Percentiles rank a stretch among this genome's conserved stretches.
phyloP scores from a whole-genome alignment of 2,113 vertebrate species.

The Amphiprion percula region DNA sequence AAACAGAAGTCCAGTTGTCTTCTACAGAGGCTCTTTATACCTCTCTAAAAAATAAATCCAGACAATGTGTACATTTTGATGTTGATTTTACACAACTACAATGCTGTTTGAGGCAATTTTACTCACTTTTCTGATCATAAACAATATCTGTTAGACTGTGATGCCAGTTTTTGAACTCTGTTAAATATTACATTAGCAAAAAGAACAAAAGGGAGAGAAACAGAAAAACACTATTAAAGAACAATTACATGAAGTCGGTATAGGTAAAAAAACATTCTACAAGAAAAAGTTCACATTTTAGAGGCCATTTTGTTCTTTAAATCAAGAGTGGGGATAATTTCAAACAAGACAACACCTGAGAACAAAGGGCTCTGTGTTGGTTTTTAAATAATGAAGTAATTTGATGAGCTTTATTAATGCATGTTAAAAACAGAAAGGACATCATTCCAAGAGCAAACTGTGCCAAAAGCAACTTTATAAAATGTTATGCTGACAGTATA shows the following conservation, averaged over 20 bases:
- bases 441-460: neutral
- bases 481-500: neutral
- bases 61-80: no score
- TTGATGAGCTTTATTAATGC: neutral
- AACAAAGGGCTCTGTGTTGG: no score
- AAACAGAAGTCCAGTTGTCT: no score
- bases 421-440: neutral
- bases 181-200: neutral
- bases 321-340: neutral
- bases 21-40: no score
- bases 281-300: neutral
- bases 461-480: neutral
- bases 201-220: neutral
- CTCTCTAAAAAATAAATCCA: no score
- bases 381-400: neutral
- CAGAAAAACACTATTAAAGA: neutral
- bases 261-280: no score
- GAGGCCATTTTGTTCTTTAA: neutral
- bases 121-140: no score
- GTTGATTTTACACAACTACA: no score
- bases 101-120: no score
- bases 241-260: neutral
- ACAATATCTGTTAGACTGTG: no score
- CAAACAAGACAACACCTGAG: neutral
- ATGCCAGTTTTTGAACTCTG: no score